These are phyloP conservation scores for Ornithorhynchus anatinus DNA, from an alignment of 2,113 vertebrate species.

Conservation along the genomic window DNA sequence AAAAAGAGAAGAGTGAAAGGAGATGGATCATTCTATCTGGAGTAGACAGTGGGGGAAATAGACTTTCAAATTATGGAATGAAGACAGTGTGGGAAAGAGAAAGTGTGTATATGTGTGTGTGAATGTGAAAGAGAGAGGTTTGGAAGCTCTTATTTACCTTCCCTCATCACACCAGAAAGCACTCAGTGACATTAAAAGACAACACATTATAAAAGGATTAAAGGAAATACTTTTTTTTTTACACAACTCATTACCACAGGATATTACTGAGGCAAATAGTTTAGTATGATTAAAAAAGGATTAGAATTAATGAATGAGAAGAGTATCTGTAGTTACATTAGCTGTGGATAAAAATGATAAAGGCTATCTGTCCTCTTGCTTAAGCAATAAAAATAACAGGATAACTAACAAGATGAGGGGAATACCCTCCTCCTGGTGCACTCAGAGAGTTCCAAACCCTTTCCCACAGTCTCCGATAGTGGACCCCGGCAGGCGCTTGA, in stretches of 20 bases:
- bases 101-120: no score
- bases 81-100: no score
- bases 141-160: neutral
- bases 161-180: neutral
- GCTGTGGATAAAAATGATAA: conserved; percentile 25
- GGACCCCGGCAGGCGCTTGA: neutral
- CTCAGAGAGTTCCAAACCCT: neutral
- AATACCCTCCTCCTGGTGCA: neutral
- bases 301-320: neutral
- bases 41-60: neutral
- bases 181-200: neutral
- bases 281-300: neutral
- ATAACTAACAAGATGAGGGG: neutral
- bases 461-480: neutral
- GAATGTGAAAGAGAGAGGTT: no score
- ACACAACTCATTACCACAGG: neutral
- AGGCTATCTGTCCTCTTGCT: neutral
- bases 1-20: neutral
- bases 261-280: neutral
- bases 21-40: neutral
- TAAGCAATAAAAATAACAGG: neutral
- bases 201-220: neutral
- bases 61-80: conserved; percentile 2
- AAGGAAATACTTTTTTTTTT: neutral
- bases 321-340: conserved; percentile 17